phyloP scores from a whole-genome alignment of 2,113 vertebrate genomes.

The Mobula birostris region DNA sequence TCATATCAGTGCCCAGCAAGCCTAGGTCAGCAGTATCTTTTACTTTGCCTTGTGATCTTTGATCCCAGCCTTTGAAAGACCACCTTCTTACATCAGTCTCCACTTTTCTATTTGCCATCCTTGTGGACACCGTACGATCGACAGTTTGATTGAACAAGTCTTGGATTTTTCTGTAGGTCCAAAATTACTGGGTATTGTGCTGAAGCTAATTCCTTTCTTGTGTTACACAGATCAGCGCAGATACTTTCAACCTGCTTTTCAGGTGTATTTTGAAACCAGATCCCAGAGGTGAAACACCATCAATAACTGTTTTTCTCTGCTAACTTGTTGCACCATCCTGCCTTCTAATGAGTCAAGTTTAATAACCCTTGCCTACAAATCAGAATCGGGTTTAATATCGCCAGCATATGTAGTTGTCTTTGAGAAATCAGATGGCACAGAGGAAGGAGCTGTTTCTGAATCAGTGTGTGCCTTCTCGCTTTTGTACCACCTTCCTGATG shows the following conservation, averaged over 20 bases:
- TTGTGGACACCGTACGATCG: background rate
- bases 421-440: no score
- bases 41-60: background rate
- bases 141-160: background rate
- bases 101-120: background rate
- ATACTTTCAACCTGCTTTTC: background rate
- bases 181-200: background rate
- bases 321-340: background rate
- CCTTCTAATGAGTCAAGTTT: background rate
- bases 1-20: background rate
- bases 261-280: background rate
- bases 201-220: background rate
- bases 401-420: no score
- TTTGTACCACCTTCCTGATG: no score
- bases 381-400: no score
- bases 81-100: background rate
- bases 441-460: no score
- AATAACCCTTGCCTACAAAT: background rate
- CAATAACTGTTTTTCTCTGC: background rate
- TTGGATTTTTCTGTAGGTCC: background rate
- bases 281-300: background rate
- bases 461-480: no score
- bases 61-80: background rate
- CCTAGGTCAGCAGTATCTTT: background rate
- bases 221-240: background rate